These are phyloP conservation scores for Aeoliscus strigatus DNA, from an alignment of 2,797 vertebrate genomes.

Conservation along the genomic window DNA sequence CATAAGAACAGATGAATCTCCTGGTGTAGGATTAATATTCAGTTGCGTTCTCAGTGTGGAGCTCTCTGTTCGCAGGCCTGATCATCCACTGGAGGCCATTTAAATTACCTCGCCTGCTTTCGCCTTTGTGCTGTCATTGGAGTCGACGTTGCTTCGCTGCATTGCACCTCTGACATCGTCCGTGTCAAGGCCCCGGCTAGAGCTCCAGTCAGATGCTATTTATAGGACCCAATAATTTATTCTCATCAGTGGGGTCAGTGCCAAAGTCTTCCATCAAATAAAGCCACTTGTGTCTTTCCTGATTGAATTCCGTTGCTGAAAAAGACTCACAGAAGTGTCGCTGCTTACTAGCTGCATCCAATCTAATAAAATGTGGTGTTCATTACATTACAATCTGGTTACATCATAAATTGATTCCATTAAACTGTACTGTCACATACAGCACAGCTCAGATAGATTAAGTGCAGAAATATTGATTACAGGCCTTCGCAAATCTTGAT, in stretches of 20 bases:
- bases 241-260: not conserved
- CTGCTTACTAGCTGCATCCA: conserved; percentile 3
- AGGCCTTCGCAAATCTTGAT: not conserved
- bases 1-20: conserved; percentile 1
- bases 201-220: not conserved
- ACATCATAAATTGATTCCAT: too few species aligned
- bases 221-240: not conserved
- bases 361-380: not conserved
- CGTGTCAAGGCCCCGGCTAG: not conserved
- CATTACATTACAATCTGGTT: conserved; percentile 1
- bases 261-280: not conserved
- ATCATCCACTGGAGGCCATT: not conserved
- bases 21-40: not conserved
- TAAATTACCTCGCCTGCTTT: not conserved
- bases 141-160: not conserved
- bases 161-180: not conserved
- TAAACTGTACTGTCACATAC: not conserved
- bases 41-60: not conserved
- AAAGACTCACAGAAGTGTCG: not conserved
- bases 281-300: not conserved
- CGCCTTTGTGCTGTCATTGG: not conserved
- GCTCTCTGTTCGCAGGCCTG: not conserved
- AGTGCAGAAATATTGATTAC: not conserved
- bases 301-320: conserved; percentile 7
- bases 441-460: not conserved